A percentile compares a stretch with the other conserved stretches of the same genome.
Evolutionary conservation across 2,113 vertebrate species (phyloP).

Genomic region (Condylura cristata): DNA sequence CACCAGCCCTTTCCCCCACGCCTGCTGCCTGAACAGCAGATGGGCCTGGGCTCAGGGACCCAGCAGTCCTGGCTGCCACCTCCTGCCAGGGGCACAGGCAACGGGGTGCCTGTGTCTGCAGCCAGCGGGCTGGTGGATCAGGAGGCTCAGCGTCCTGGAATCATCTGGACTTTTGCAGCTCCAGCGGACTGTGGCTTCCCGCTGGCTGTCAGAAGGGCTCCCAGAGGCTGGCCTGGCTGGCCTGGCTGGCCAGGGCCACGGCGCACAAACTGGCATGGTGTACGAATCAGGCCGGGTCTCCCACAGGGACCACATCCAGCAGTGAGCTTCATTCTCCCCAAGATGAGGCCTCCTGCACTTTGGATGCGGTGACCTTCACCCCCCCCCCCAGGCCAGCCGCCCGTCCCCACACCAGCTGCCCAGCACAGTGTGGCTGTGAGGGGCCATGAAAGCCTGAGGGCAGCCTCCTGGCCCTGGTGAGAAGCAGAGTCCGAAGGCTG

Average conservation of each 20-base stretch:
- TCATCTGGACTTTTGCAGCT: background rate
- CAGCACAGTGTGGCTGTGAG: background rate
- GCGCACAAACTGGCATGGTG: background rate
- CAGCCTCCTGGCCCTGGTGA: background rate
- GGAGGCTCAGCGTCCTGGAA: too few species aligned
- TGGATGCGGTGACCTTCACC: background rate
- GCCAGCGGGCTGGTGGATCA: background rate
- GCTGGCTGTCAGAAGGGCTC: background rate
- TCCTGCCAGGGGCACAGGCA: background rate
- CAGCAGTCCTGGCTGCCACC: background rate
- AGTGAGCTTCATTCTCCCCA: background rate
- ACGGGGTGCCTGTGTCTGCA: too few species aligned
- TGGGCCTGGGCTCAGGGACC: background rate
- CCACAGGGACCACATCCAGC: too few species aligned
- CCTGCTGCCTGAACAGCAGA: background rate
- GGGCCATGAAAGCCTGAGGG: accelerated
- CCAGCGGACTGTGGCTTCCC: background rate
- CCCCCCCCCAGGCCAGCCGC: background rate
- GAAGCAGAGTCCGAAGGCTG: accelerated
- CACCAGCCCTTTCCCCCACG: accelerated
- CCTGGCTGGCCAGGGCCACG: background rate
- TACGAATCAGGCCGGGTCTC: background rate
- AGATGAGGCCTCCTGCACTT: background rate
- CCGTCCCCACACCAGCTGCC: background rate
- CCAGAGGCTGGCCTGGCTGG: background rate